Conservation (phyloP, 2,888 invertebrate genomes). For the Ophioninae sp. region DNA sequence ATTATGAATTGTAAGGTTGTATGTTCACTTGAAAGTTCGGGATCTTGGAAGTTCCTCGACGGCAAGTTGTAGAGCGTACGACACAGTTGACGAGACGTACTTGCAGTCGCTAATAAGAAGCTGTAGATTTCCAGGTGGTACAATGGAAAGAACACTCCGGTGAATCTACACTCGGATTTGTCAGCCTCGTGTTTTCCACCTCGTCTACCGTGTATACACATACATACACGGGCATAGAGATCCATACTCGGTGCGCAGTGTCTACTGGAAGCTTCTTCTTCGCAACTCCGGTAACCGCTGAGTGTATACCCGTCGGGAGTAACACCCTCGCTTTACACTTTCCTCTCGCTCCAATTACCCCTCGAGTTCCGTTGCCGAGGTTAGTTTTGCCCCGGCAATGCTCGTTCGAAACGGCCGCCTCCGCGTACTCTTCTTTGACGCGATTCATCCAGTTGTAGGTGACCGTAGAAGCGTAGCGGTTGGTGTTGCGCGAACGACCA, state of each 20-base stretch:
- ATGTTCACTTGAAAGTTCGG: background rate
- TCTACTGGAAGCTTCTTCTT: slow-evolving; percentile 18
- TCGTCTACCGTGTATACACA: background rate
- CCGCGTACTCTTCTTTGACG: background rate
- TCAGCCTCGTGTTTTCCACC: slow-evolving; percentile 26
- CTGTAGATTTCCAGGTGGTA: background rate
- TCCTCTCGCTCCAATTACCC: slow-evolving; percentile 54
- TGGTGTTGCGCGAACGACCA: background rate
- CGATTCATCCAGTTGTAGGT: slow-evolving; percentile 19
- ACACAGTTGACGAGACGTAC: background rate
- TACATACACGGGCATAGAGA: background rate
- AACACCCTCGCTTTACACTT: slow-evolving; percentile 47
- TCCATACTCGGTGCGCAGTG: background rate
- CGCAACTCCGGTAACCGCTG: slow-evolving; percentile 16
- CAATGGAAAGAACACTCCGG: slow-evolving; percentile 13
- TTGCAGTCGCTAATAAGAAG: slow-evolving; percentile 21
- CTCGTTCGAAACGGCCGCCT: slow-evolving; percentile 4
- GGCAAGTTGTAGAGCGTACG: background rate
- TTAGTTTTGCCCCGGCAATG: slow-evolving; percentile 24
- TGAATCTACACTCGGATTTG: slow-evolving; percentile 12
- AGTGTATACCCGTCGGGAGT: slow-evolving; percentile 37
- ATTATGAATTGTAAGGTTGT: background rate
- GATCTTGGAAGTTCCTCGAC: background rate
- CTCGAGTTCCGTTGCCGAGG: slow-evolving; percentile 43
- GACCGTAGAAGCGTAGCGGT: background rate